Evolutionary conservation across 92 coral and sea anemone species (phyloP), one percentile per base, ranked within the genome.

Genomic region (Phenganax stokvisi): DNA sequence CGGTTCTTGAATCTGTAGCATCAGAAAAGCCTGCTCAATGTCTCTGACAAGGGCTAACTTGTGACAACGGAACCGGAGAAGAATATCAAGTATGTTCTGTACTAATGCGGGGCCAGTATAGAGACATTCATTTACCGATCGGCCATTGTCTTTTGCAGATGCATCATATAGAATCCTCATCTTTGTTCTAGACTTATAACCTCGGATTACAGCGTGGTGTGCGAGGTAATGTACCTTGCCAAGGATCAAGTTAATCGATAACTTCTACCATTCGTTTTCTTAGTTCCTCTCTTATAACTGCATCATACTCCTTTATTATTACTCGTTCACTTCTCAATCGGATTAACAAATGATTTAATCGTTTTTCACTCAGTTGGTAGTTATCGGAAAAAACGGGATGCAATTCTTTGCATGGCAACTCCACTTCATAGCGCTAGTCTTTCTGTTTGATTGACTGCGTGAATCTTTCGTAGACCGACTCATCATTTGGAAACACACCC

Each of bases 381-480:
- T 57, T 54, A 37, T 27, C 6, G 80, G 68, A 0, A 57, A 12
- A 52, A 76, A 37, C 28, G 0, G 68, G 68, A n/a, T 44, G 80
- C 9, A 54, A 44, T 8, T 56, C 53, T 57, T 76, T 76, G 68
- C 80, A 76, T 25, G 80, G 80, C 10, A 76, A 62, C 7, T 28
- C 31, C 2, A 76, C 80, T 76, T 76, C 80, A 27, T 76, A 59
- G 11, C 80, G 31, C 13, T 54, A 55, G 11, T 37, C 80, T 16
- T 76, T 76, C 5, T 20, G 60, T 57, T 51, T 5, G 10, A 57
- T 76, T 10, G 53, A 27, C 53, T 76, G n/a, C 16, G 47, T 57
- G 17, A 76, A 76, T 12, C 29, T 44, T 28, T 76, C 80, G 31
- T 57, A 76, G 62, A 57, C 80, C 10, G 80, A 76, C 20, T 12